phyloP scores from a whole-genome alignment of 2,888 invertebrate species.

The Dichetophora obliterata region DNA sequence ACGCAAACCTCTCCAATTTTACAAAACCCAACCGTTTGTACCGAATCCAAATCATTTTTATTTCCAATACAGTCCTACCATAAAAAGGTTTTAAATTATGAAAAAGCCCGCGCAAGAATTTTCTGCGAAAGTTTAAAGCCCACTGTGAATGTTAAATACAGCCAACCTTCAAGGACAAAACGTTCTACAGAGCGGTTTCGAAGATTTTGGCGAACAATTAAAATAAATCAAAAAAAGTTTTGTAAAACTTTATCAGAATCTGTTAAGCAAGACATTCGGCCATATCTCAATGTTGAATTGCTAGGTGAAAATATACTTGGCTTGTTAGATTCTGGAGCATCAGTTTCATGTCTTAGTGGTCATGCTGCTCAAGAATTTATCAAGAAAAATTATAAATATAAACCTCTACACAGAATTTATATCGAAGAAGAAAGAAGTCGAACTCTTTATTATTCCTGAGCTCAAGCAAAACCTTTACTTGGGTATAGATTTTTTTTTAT shows the following conservation, averaged over 20 bases:
- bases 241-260: background rate
- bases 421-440: slow-evolving; percentile 35
- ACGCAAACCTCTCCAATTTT: background rate
- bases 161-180: background rate
- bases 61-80: slow-evolving; percentile 31
- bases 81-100: slow-evolving; percentile 25
- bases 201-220: slow-evolving; percentile 30
- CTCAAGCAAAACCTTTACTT: too few relatives aligned
- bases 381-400: background rate
- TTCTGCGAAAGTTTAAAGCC: background rate
- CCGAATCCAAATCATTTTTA: slow-evolving; percentile 49
- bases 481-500: slow-evolving; percentile 42
- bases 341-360: slow-evolving; percentile 35
- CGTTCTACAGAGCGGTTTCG: slow-evolving; percentile 17
- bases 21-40: too few relatives aligned
- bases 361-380: slow-evolving; percentile 32
- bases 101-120: slow-evolving; percentile 23
- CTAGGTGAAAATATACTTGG: slow-evolving; percentile 30
- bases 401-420: slow-evolving; percentile 17
- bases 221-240: slow-evolving; percentile 9
- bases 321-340: slow-evolving; percentile 40
- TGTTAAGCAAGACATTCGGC: slow-evolving; percentile 26
- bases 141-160: background rate
- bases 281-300: slow-evolving; percentile 38
- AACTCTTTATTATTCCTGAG: slow-evolving; percentile 37